These are phyloP conservation scores for Megaustenia siamemsis DNA, from an alignment of 2,888 invertebrate genomes.

Conservation along the genomic window DNA sequence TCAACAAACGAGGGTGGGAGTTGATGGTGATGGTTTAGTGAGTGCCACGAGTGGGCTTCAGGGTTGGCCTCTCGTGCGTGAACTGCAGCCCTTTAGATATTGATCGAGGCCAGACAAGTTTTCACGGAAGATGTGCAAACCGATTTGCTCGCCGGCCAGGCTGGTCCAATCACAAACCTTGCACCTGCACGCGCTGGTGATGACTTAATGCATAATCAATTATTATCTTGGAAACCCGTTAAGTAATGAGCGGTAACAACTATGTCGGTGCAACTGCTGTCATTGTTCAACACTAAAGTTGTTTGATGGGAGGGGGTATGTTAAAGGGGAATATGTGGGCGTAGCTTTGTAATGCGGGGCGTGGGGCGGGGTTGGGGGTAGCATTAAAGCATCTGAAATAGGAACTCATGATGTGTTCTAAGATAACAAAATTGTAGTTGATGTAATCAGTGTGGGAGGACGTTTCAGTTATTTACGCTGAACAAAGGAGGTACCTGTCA, in stretches of 20 bases:
- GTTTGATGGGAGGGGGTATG: no score
- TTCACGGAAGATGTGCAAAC: constrained; percentile 2
- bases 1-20: background rate
- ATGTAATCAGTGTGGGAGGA: no score
- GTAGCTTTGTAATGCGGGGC: no score
- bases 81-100: background rate
- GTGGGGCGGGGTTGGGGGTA: no score
- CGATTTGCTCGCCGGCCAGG: constrained; percentile 1
- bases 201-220: constrained; percentile 20
- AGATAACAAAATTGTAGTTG: no score
- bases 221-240: background rate
- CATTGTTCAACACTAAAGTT: no score
- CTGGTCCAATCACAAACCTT: constrained; percentile 24
- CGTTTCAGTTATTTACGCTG: no score
- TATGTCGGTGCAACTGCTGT: background rate
- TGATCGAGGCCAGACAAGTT: background rate
- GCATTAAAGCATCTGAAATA: no score
- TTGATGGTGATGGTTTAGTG: background rate
- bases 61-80: background rate
- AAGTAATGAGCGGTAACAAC: background rate
- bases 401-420: no score
- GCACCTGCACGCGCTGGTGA: background rate
- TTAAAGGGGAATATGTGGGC: no score
- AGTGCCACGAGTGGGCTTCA: background rate
- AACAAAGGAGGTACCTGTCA: no score